Evolutionary conservation across 2,888 invertebrate genomes (phyloP), one percentile per base, ranked within the genome.

Genomic region (Eupithecia insigniata): DNA sequence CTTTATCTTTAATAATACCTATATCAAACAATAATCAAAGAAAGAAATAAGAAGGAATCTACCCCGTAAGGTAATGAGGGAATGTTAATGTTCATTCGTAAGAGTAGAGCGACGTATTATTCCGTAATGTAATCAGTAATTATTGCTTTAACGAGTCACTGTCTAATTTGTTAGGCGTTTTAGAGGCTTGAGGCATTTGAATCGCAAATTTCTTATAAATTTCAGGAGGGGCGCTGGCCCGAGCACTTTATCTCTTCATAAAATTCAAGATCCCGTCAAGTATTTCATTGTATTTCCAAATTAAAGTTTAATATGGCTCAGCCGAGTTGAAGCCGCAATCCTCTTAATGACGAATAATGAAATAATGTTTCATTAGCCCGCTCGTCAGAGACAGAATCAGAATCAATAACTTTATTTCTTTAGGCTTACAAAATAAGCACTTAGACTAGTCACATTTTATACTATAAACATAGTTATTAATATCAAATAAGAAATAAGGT

Each of bases 151-250:
- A 92, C 93, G 92, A 93, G 92, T 90, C 91, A 87, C 92, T 90
- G 91, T 92, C 92, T 93, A 93, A 94, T 94, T 94, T 93, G 93
- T 93, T 92, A 93, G 93, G 92, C 93, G 92, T 93, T 92, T 92
- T 91, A 93, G 93, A 93, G 93, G 93, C 93, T 93, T 93, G 91
- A 85, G 92, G 90, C 89, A 94, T 94, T 94, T 94, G 93, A 94
- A 93, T 93, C 93, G 89, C 93, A 94, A 94, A 94, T 94, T 93
- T 92, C 92, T 92, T 88, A 91, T 91, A 93, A 93, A 93, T 93
- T 93, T 92, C 89, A 89, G 87, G 92, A 92, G 92, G 92, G 93
- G 34, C 32, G 62, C 62, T 90, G 89, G 89, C 89, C 88, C 84
- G 90, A 92, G 90, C 91, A 89, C 90, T 93, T 93, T 93, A 94